Conservation (phyloP, 2,797 vertebrate species). For the Channa striata region DNA sequence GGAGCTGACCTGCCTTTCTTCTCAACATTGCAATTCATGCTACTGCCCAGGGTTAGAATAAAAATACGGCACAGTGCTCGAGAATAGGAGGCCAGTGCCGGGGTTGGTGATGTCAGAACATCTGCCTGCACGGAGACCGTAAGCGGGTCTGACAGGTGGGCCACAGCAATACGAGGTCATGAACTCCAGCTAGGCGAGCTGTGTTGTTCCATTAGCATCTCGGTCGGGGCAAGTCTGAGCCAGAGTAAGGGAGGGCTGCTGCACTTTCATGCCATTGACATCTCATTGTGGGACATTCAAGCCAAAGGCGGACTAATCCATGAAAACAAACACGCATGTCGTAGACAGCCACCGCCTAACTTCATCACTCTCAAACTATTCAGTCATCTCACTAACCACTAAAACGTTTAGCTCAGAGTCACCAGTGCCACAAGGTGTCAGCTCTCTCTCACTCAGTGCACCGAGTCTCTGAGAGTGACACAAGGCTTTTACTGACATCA, state of each 20-base stretch:
- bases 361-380: constrained; percentile 75
- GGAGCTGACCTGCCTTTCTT: constrained; percentile 60
- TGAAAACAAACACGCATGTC: constrained; percentile 78
- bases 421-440: constrained; percentile 59
- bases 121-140: constrained; percentile 74
- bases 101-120: constrained; percentile 79
- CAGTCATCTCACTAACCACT: constrained; percentile 57
- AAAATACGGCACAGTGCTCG: constrained; percentile 58
- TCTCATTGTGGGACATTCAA: constrained; percentile 65
- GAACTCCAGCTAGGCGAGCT: constrained; percentile 77
- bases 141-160: constrained; percentile 82
- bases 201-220: constrained; percentile 75
- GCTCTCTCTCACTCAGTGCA: constrained; percentile 29
- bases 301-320: constrained; percentile 69
- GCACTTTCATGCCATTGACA: constrained; percentile 63
- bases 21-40: constrained; percentile 47
- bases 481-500: constrained; percentile 29
- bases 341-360: constrained; percentile 73
- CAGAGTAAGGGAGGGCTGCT: constrained; percentile 52
- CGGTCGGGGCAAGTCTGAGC: constrained; percentile 55
- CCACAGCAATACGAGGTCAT: constrained; percentile 73
- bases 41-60: constrained; percentile 59
- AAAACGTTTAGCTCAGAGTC: constrained; percentile 42
- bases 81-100: constrained; percentile 61
- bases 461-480: constrained; percentile 53